Evolutionary conservation across 2,888 invertebrate genomes (phyloP), one percentile per base, ranked within the genome.

Genomic region (Synergus japonicus): DNA sequence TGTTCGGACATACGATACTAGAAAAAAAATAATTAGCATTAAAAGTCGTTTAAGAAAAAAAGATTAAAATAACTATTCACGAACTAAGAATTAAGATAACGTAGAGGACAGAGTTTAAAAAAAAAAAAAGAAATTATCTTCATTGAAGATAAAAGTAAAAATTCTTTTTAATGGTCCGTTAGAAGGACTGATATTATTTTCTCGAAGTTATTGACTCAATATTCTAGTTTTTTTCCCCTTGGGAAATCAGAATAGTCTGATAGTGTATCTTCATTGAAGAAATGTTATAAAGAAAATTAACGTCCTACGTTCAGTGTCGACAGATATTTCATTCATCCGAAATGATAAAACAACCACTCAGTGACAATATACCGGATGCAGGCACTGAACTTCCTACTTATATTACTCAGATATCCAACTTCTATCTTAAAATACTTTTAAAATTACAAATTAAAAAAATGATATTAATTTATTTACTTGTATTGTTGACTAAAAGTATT

Each of bases 301-400:
- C 60, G 4, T 63, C 65, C 63, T 44, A 67, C 76, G 9, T 37
- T 81, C 18, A 22, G 43, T 77, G 46, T 29, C 44, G 63, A 77
- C 76, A 46, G 46, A 78, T 67, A 67, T 67, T 67, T 44, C 44
- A 66, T 67, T 67, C 67, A 44, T 5, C 43, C 22, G 22, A 22
- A 67, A 67, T 67, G 60, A 60, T 60, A 60, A 60, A 60, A 18
- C 58, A 58, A 60, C 60, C 12, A 18, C 60, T 60, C n/a, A 60
- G 9, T 60, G 60, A 60, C 60, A 60, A 83, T 83, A 82, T 83
- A 80, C 87, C 88, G 88, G 88, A 88, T 86, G 84, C 79, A 80
- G 73, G 79, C 83, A 80, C 69, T 83, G 83, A 80, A 84, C 83
- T 87, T 88, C 85, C 88, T 85, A 85, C 86, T 86, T 84, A 79